Conservation (phyloP, 2,797 vertebrate species). For the Anguilla marmorata region DNA sequence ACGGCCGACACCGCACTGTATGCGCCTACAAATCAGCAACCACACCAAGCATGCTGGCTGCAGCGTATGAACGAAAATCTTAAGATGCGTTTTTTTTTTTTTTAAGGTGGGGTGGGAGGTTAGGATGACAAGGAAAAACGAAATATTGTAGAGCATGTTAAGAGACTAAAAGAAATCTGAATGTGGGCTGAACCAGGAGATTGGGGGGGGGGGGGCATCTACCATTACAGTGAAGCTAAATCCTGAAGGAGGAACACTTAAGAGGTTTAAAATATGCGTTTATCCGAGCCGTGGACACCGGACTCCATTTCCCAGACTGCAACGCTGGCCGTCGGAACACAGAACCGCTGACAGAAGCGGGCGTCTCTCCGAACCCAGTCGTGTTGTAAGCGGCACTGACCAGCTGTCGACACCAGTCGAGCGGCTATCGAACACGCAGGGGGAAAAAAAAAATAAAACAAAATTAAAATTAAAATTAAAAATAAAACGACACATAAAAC, state of each 20-base stretch:
- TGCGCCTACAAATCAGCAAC: background rate
- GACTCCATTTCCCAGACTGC: constrained; percentile 57
- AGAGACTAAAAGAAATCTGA: background rate
- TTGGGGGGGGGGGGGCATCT: background rate
- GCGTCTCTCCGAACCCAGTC: constrained; percentile 52
- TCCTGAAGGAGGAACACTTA: constrained; percentile 44
- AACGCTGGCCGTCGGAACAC: constrained; percentile 58
- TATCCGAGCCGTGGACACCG: constrained; percentile 47
- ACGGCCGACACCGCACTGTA: background rate
- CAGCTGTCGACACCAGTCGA: constrained; percentile 42
- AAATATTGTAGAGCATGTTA: constrained; percentile 8
- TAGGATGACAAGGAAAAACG: background rate
- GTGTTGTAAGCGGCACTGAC: constrained; percentile 38
- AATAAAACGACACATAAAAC: constrained; percentile 42
- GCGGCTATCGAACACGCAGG: constrained; percentile 53
- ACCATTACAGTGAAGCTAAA: background rate
- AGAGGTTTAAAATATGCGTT: constrained; percentile 54
- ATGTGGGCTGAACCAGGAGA: background rate
- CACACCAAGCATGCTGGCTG: constrained; percentile 26
- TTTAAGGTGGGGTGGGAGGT: no score
- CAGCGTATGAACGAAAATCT: constrained; percentile 54
- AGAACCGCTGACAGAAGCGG: constrained; percentile 46
- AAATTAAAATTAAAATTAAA: no score
- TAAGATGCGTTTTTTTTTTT: background rate
- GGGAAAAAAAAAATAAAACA: constrained; percentile 40